phyloP scores from a whole-genome alignment of 2,888 invertebrate species.

The Volucella inflata region DNA sequence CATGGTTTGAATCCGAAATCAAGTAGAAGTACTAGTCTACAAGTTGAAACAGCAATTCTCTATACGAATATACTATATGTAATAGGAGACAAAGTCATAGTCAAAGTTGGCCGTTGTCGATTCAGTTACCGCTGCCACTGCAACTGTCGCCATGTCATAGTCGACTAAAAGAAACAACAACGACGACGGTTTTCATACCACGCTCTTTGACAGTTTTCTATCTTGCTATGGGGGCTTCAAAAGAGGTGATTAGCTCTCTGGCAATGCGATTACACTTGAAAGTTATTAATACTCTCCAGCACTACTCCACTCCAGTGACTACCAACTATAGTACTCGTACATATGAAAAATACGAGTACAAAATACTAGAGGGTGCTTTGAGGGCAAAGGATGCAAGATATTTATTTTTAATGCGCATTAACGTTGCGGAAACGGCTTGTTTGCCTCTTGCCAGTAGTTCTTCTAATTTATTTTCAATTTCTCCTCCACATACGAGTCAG shows the following conservation, averaged over 20 bases:
- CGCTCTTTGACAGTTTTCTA: slow-evolving; percentile 61
- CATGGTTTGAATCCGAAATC: slow-evolving; percentile 63
- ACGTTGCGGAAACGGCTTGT: slow-evolving; percentile 75
- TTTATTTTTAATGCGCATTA: slow-evolving; percentile 75
- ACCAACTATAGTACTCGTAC: slow-evolving; percentile 31
- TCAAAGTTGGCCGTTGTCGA: not conserved
- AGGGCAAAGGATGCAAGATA: slow-evolving; percentile 45
- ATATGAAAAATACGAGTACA: slow-evolving; percentile 8
- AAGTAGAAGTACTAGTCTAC: slow-evolving; percentile 12
- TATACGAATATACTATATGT: no score
- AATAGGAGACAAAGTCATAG: no score
- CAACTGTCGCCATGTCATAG: no score
- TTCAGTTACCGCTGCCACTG: not conserved
- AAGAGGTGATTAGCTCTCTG: slow-evolving; percentile 75
- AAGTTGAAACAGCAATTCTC: slow-evolving; percentile 3
- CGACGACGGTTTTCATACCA: slow-evolving; percentile 32
- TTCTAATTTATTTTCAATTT: slow-evolving; percentile 72
- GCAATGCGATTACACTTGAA: slow-evolving; percentile 75
- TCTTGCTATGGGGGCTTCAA: slow-evolving; percentile 75
- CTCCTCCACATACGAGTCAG: slow-evolving; percentile 3
- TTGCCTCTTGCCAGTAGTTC: slow-evolving; percentile 57
- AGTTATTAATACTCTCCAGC: slow-evolving; percentile 66
- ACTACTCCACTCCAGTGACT: slow-evolving; percentile 30
- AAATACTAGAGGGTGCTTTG: slow-evolving; percentile 2
- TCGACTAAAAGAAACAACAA: not conserved